Base-by-base conservation (phyloP, 2,113 vertebrate species). In the Entomyzon cyanotis region DNA sequence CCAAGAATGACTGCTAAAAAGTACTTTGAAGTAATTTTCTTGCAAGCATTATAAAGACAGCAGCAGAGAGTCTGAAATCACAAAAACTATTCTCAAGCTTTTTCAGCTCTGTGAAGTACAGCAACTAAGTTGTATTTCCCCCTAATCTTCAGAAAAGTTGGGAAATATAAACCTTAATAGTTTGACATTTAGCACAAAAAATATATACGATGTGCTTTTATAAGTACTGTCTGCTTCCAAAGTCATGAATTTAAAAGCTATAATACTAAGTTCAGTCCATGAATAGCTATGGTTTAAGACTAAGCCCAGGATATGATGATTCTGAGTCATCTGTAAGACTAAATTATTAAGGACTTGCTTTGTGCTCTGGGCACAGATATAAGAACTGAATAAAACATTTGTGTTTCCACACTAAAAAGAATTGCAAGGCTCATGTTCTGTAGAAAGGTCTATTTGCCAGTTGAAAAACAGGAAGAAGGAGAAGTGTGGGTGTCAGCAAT, bases 321-420 rank as follows among this genome's bases (percentile, higher is more conserved):
- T 97, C 90, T 91, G 94, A 97, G 94, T 97, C 96, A 97, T 95
- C 87, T 78, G 83, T 93, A 98, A 97, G 92, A 97, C 94, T 96
- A 97, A 97, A 97, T 97, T 94, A 97, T 97, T 95, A 96, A 96
- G 95, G 78, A 94, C 79, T 84, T 97, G 75, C 79, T 89, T 97
- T 97, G 77, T 92, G 96, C 96, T 93, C 60, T 86, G 35, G 86
- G 95, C 91, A 97, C 93, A 97, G 92, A 96, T 95, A 96, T 95
- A 76, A 96, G 69, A 96, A 95, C 81, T 95, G 97, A 98, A 96
- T 96, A 96, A 97, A 97, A 97, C 84, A 96, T 96, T 96, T 25
- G 63, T 81, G 67, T 62, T 96, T 97, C 89, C 93, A 90, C 44
- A 94, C 60, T 81, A 85, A 94, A 95, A 95, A 90, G 89, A 68